These are phyloP conservation scores for Alsophila aescularia DNA, from an alignment of 2,888 invertebrate genomes.

Conservation along the genomic window DNA sequence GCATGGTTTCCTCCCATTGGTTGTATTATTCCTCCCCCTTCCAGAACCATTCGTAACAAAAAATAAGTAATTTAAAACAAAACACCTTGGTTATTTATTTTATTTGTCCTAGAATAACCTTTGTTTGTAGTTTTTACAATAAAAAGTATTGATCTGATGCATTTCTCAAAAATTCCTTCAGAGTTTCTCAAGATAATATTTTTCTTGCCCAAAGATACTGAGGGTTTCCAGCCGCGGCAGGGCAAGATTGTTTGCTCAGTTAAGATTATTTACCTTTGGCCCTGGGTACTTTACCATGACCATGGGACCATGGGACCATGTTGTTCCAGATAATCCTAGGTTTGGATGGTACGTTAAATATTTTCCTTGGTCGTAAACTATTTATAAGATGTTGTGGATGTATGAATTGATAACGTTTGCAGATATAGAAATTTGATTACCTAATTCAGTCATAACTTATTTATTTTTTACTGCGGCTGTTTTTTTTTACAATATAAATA, in stretches of 20 bases:
- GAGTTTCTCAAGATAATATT: constrained; percentile 4
- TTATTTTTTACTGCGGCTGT: too few relatives aligned
- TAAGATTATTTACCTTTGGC: constrained; percentile 48
- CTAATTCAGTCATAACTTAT: too few relatives aligned
- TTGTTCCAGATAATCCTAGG: constrained; percentile 46
- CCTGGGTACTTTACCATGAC: constrained; percentile 37
- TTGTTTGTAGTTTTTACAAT: not conserved
- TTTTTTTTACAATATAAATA: too few relatives aligned
- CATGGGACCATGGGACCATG: constrained; percentile 31
- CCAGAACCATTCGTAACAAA: too few relatives aligned
- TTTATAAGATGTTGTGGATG: constrained; percentile 8
- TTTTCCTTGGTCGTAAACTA: too few relatives aligned
- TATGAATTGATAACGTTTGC: not conserved
- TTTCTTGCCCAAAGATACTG: constrained; percentile 16
- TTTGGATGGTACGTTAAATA: too few relatives aligned
- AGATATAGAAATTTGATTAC: too few relatives aligned
- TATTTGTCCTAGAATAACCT: not conserved
- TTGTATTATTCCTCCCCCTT: too few relatives aligned
- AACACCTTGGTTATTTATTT: too few relatives aligned
- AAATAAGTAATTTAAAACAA: too few relatives aligned
- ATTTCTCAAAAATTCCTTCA: constrained; percentile 1
- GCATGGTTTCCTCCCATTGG: too few relatives aligned
- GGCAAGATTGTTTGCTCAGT: constrained; percentile 38
- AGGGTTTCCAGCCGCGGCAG: constrained; percentile 23
- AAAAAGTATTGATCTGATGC: not conserved